Conservation (phyloP, 2,113 vertebrate species). For the Procapra przewalskii region DNA sequence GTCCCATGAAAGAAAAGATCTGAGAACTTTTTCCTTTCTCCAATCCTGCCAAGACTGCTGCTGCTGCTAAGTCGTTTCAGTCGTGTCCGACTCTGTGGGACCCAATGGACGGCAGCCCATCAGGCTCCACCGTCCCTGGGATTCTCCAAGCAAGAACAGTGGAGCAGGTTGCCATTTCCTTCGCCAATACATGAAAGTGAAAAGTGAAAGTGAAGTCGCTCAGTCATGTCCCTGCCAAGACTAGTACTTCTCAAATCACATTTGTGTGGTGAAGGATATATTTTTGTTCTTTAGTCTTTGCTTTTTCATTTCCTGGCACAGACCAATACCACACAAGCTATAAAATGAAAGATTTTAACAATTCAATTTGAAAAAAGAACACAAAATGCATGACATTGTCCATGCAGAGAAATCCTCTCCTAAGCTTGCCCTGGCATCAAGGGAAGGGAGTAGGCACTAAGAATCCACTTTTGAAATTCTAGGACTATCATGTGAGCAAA, state of each 20-base stretch:
- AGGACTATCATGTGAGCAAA: not conserved
- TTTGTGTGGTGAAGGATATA: not conserved
- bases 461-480: not conserved
- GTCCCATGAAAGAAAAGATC: not conserved
- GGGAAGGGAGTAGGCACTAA: not conserved
- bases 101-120: not conserved
- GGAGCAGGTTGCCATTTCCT: not conserved
- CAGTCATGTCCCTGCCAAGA: not conserved
- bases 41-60: not conserved
- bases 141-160: not conserved
- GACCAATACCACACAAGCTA: not conserved
- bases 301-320: not conserved
- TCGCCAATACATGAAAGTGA: not conserved
- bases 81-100: rapidly evolving
- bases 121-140: rapidly evolving
- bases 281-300: not conserved
- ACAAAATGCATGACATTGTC: not conserved
- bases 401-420: not conserved
- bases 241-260: not conserved
- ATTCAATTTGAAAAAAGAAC: not conserved
- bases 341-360: not conserved
- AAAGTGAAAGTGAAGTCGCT: not conserved
- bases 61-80: not conserved
- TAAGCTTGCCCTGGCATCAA: not conserved
- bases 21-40: not conserved